Evolutionary conservation across 1,140 invertebrate genomes (phyloP).

Genomic region (Nephila pilipes): DNA sequence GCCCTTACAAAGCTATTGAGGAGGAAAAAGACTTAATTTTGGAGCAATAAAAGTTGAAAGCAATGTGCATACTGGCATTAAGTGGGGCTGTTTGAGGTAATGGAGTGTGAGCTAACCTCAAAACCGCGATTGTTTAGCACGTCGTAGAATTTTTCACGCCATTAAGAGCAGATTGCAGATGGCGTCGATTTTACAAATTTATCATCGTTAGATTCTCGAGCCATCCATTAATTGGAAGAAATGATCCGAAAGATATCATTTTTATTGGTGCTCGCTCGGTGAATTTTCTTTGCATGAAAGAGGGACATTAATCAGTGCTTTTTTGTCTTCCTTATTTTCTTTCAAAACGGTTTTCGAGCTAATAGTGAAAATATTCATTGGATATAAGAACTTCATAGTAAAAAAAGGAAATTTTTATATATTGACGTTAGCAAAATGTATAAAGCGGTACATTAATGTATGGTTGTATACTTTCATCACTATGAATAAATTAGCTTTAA

Average conservation of each 20-base stretch:
- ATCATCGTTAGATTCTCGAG: conserved; percentile 17
- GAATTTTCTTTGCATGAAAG: conserved; percentile 26
- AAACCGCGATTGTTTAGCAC: conserved; percentile 30
- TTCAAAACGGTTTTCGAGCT: not conserved
- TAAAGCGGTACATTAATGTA: not conserved
- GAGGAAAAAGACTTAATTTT: conserved; percentile 31
- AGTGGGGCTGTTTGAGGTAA: conserved; percentile 25
- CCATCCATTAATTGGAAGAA: conserved; percentile 35
- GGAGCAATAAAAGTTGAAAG: not conserved
- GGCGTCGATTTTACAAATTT: conserved; percentile 38
- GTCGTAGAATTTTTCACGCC: conserved; percentile 34
- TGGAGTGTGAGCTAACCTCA: not conserved
- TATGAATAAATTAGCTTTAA: not conserved
- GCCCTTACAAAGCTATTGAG: not conserved
- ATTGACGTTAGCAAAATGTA: not conserved
- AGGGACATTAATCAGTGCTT: not conserved
- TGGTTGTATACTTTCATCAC: not conserved
- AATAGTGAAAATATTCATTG: conserved; percentile 25
- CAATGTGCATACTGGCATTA: conserved; percentile 5
- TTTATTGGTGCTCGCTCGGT: not conserved
- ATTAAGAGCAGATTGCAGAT: conserved; percentile 6
- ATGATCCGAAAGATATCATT: conserved; percentile 28
- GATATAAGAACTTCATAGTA: not conserved
- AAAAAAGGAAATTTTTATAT: not conserved
- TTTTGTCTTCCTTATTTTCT: not conserved